Base-by-base conservation (phyloP, 2,888 invertebrate species). In the Drosophila meridionalis region DNA sequence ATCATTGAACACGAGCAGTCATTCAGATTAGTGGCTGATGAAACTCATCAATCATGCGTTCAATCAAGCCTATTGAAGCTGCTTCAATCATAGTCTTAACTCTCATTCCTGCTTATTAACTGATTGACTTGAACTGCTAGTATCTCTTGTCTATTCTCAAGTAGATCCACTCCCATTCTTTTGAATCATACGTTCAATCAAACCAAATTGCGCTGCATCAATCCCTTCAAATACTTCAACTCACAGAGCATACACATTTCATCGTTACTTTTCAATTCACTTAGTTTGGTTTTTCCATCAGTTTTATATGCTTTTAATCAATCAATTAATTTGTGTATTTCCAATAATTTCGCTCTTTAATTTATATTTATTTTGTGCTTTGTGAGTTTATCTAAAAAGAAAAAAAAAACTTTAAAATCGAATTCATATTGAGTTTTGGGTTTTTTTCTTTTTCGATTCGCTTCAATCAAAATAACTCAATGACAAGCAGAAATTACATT, bases 401-500 rank as follows among this genome's bases (percentile, higher is more conserved):
- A 20, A 38, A 30, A 30, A 30, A 30, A 12, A 30, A 30, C 20
- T 28, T 34, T 30, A 11, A 11, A 28, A 32, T 38, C 9, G 9
- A 55, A 67, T 67, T 67, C 26, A 53, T 47, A 34, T 20, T 26
- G 43, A 38, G 68, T 47, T 45, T 32, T 36, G 30, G 34, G 2
- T 42, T 40, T 20, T 20, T 42, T 40, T n/a, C n/a, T 26, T 34
- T 67, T 68, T 36, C 48, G 36, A 50, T 65, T 59, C n/a, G 32
- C 11, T 43, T 26, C 52, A 36, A 72, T 63, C 40, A 55, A 34
- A 45, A 59, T 50, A 28, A 42, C 52, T 73, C 66, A 61, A 32
- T 73, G 43, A 28, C 12, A 30, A 34, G 28, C 40, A 45, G 8
- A 40, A 53, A 20, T 34, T 26, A 7, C 43, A 45, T 59, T 42